Percentiles rank a stretch among this genome's conserved stretches.
Evolutionary conservation across 2,888 invertebrate genomes (phyloP).

Genomic region (Eremobia ochroleuca): DNA sequence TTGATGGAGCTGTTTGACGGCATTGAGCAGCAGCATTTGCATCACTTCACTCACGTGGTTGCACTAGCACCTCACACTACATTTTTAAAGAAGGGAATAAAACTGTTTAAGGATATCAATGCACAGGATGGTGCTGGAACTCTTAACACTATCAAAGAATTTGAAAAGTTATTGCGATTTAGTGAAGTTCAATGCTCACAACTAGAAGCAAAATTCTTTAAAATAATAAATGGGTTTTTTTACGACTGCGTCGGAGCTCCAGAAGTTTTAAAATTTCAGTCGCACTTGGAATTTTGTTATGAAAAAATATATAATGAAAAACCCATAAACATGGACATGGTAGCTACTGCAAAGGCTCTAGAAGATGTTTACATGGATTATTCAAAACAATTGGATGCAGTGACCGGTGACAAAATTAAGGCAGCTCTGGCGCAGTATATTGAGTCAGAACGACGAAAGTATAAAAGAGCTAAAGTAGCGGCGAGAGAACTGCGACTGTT

Average conservation of each 20-base stretch:
- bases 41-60: conserved; percentile 91
- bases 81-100: conserved; percentile 86
- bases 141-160: conserved; percentile 75
- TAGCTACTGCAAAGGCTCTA: conserved; percentile 91
- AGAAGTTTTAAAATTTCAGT: conserved; percentile 90
- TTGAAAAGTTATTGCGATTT: conserved; percentile 78
- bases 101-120: conserved; percentile 83
- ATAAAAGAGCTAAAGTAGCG: conserved; percentile 90
- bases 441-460: conserved; percentile 86
- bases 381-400: conserved; percentile 89
- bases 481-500: conserved; percentile 90
- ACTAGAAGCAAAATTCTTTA: conserved; percentile 89
- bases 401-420: conserved; percentile 89
- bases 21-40: conserved; percentile 92
- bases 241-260: conserved; percentile 90
- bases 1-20: conserved; percentile 91
- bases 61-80: conserved; percentile 90
- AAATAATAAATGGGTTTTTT: conserved; percentile 90
- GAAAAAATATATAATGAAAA: conserved; percentile 91
- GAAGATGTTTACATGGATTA: conserved; percentile 90
- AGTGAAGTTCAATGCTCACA: conserved; percentile 88
- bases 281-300: conserved; percentile 92
- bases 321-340: conserved; percentile 90
- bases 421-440: conserved; percentile 89
- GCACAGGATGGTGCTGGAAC: conserved; percentile 76